Conservation (phyloP, 2,797 vertebrate genomes). For the Microtus agrestis region DNA sequence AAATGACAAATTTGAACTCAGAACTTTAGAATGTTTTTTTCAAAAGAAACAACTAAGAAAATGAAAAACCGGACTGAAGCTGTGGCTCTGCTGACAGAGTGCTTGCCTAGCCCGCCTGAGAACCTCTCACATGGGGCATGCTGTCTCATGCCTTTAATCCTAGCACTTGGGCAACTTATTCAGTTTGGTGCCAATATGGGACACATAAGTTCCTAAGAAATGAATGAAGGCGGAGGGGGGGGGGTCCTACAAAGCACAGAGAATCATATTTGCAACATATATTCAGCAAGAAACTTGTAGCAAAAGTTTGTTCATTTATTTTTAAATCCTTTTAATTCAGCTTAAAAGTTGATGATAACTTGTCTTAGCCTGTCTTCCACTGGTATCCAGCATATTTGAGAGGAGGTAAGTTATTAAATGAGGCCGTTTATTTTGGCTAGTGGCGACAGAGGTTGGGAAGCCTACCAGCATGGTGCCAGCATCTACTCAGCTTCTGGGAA, state of each 20-base stretch:
- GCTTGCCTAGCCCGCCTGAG: not conserved
- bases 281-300: not conserved
- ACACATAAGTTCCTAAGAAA: not conserved
- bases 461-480: not conserved
- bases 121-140: not conserved
- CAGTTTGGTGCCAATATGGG: not conserved
- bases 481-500: not conserved
- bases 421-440: not conserved
- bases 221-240: not conserved
- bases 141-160: not conserved
- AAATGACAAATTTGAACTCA: not conserved
- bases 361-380: not conserved
- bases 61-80: not conserved
- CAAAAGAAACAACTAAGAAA: conserved; percentile 27
- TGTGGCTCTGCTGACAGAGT: not conserved
- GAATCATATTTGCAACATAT: not conserved
- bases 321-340: conserved; percentile 10
- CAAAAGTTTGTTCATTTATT: not conserved
- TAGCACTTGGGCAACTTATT: not conserved
- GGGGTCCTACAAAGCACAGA: not conserved
- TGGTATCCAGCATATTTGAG: not conserved
- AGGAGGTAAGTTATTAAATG: not conserved
- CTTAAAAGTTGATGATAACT: not conserved
- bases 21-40: conserved; percentile 54
- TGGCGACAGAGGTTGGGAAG: not conserved